Percentiles rank a stretch among this genome's conserved stretches.
Conservation (phyloP, 2,888 invertebrate genomes). For the Coleophora deauratella region DNA sequence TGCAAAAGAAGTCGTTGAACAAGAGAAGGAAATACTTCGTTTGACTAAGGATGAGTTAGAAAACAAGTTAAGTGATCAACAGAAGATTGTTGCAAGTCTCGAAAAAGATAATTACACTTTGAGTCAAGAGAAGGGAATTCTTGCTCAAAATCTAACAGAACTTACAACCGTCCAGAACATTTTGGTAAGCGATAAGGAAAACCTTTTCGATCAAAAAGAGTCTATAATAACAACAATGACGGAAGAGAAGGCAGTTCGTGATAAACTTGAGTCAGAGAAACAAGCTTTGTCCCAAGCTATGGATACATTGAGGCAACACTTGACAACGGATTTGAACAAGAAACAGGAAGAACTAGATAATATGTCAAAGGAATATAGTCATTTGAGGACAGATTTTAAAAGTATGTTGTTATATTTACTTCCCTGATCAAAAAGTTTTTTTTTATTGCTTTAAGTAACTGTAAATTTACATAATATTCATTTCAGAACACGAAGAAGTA, state of each 20-base stretch:
- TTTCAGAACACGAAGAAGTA: constrained; percentile 26
- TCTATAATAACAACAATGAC: constrained; percentile 17
- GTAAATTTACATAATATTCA: constrained; percentile 4
- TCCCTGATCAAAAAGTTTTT: not conserved
- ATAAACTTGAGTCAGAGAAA: constrained; percentile 26
- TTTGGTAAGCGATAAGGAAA: constrained; percentile 20
- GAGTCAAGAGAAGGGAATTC: not conserved
- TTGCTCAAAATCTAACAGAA: constrained; percentile 7
- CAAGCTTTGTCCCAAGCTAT: constrained; percentile 19
- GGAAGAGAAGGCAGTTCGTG: constrained; percentile 25
- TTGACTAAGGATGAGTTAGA: not conserved
- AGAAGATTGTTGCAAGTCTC: constrained; percentile 5
- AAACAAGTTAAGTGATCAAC: not conserved
- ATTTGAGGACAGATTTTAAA: constrained; percentile 25
- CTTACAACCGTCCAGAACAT: constrained; percentile 11
- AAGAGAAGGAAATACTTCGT: constrained; percentile 23
- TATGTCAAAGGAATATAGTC: constrained; percentile 18
- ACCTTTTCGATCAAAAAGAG: constrained; percentile 20
- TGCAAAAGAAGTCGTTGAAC: constrained; percentile 26
- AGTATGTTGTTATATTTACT: constrained; percentile 24
- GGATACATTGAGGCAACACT: constrained; percentile 20
- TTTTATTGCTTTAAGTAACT: not conserved
- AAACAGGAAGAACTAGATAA: constrained; percentile 23
- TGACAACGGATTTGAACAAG: constrained; percentile 14
- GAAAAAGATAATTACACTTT: constrained; percentile 13